Percentiles rank a stretch among this genome's conserved stretches.
Conservation (phyloP, 1,140 invertebrate genomes). For the Formica selysi region DNA sequence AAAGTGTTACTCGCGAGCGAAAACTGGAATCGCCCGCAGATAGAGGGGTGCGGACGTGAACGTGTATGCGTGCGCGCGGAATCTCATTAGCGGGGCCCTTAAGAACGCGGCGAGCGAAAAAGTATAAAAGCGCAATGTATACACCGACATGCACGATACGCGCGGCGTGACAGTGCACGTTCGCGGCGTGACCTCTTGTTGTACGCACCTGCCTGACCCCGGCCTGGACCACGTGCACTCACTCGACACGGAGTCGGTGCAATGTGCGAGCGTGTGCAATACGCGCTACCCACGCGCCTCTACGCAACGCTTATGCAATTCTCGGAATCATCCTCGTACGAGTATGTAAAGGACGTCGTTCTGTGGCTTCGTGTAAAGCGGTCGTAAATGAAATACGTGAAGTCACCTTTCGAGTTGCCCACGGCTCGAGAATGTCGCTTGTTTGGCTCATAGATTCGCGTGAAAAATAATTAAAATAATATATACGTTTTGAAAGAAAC, state of each 20-base stretch:
- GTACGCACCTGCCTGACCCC: conserved; percentile 84
- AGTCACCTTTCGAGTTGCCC: conserved; percentile 41
- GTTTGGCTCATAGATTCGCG: neutral
- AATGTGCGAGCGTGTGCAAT: conserved; percentile 51
- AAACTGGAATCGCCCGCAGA: conserved; percentile 31
- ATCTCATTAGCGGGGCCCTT: conserved; percentile 72
- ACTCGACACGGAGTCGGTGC: conserved; percentile 17
- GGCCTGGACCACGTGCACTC: conserved; percentile 60
- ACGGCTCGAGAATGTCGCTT: conserved; percentile 6
- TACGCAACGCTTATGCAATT: conserved; percentile 76
- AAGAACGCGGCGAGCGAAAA: conserved; percentile 36
- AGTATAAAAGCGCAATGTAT: conserved; percentile 71
- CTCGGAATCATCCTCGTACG: conserved; percentile 64
- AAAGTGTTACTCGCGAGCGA: conserved; percentile 17
- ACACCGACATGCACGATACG: conserved; percentile 67
- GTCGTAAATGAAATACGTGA: conserved; percentile 60
- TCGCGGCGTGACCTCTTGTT: conserved; percentile 75
- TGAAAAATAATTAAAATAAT: conserved; percentile 10
- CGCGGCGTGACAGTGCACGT: conserved; percentile 76
- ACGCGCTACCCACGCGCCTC: conserved; percentile 77
- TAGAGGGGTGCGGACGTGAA: conserved; percentile 17
- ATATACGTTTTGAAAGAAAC: neutral
- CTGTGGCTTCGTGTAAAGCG: neutral
- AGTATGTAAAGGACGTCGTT: conserved; percentile 58
- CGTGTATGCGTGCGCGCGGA: conserved; percentile 59